These are phyloP conservation scores for Gallinago jamesoni DNA, from an alignment of 2,113 vertebrate genomes.

Conservation along the genomic window DNA sequence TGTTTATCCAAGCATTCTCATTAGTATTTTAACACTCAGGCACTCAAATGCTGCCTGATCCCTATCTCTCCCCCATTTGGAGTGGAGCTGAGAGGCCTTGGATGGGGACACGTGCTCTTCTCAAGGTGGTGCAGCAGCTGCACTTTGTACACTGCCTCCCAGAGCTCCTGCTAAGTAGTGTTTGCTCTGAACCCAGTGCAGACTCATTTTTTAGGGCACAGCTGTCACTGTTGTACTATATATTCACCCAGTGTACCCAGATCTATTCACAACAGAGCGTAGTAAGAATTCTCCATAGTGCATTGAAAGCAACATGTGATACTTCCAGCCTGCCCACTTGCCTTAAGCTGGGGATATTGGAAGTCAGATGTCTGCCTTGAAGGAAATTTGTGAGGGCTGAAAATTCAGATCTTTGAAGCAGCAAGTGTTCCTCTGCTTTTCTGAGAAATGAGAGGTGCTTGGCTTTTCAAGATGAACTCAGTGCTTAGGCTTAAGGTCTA, in stretches of 20 bases:
- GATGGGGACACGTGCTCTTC: not conserved
- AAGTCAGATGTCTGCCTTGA: not conserved
- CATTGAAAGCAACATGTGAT: not conserved
- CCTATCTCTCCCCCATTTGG: not conserved
- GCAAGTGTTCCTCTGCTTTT: not conserved
- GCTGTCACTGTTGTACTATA: slow-evolving; percentile 24
- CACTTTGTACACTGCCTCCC: not conserved
- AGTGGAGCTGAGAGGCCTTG: not conserved
- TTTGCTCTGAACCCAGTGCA: not conserved
- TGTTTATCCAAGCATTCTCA: not conserved
- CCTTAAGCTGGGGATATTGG: not conserved
- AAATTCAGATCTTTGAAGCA: not conserved
- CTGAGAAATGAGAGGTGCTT: not conserved
- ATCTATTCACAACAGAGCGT: not conserved
- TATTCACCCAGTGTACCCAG: not conserved
- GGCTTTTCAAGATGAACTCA: not conserved
- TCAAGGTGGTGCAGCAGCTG: slow-evolving; percentile 40
- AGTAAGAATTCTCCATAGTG: slow-evolving; percentile 17
- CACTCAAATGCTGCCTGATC: not conserved
- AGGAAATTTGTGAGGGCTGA: not conserved
- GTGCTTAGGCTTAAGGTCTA: not conserved
- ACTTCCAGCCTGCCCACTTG: not conserved
- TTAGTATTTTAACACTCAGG: not conserved
- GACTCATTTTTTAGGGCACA: not conserved
- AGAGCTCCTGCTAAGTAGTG: not conserved